Conservation (phyloP, 2,888 invertebrate genomes). For the Tinea pellionella region DNA sequence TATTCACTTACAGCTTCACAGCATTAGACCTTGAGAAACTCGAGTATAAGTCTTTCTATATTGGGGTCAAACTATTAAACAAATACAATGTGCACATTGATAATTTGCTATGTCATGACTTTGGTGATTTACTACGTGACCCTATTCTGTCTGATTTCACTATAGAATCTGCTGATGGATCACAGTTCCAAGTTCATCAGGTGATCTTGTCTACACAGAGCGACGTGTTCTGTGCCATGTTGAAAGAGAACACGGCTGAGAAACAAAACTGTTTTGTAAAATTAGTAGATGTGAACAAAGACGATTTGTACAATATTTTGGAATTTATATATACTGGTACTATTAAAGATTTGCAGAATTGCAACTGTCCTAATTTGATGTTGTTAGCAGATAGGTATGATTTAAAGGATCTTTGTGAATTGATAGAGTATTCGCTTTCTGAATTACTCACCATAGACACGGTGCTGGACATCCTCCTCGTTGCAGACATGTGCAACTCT, state of each 20-base stretch:
- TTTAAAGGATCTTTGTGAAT: constrained; percentile 37
- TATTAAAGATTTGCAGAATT: constrained; percentile 35
- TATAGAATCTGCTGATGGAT: constrained; percentile 48
- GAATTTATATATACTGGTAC: constrained; percentile 54
- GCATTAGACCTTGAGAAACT: constrained; percentile 41
- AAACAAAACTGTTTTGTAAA: constrained; percentile 46
- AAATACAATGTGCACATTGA: constrained; percentile 16
- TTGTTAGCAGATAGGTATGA: constrained; percentile 51
- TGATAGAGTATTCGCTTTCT: constrained; percentile 37
- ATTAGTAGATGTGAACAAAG: constrained; percentile 40
- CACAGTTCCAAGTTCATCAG: constrained; percentile 46
- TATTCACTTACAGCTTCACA: constrained; percentile 45
- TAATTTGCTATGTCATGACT: constrained; percentile 30
- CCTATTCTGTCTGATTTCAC: constrained; percentile 50
- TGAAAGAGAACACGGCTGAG: constrained; percentile 53
- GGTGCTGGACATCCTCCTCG: constrained; percentile 41
- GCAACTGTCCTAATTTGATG: constrained; percentile 39
- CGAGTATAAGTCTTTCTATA: constrained; percentile 38
- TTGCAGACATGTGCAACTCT: constrained; percentile 48
- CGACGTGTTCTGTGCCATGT: constrained; percentile 59
- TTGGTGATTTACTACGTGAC: constrained; percentile 35
- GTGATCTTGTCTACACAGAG: constrained; percentile 41
- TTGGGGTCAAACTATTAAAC: constrained; percentile 31
- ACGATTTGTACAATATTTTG: constrained; percentile 41
- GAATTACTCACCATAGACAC: constrained; percentile 39